phyloP scores from a whole-genome alignment of 2,797 vertebrate species.

The Xenops minutus region DNA sequence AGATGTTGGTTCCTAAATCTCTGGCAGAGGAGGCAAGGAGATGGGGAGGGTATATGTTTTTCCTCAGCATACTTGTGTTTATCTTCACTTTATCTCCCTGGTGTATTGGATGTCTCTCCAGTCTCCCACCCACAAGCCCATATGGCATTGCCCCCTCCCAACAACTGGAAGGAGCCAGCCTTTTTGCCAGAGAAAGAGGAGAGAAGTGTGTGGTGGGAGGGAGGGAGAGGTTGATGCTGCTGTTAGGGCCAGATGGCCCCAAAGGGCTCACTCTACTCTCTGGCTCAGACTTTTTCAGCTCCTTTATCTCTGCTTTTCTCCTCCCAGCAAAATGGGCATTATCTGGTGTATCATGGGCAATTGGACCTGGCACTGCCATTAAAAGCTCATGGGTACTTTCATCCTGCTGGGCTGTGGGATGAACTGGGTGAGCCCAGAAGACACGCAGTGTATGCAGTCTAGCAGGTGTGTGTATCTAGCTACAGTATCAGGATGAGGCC shows the following conservation, averaged over 20 bases:
- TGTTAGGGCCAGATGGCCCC: constrained; percentile 28
- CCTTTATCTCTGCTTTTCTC: neutral
- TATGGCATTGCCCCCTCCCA: neutral
- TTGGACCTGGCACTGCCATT: neutral
- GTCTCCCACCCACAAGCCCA: neutral
- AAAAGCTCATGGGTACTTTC: neutral
- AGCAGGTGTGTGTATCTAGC: neutral
- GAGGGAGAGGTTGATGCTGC: neutral
- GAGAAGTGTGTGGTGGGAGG: neutral
- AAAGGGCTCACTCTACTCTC: neutral
- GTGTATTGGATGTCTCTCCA: neutral
- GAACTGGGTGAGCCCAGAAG: neutral
- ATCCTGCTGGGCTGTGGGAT: neutral
- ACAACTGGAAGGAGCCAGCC: neutral
- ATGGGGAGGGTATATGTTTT: neutral
- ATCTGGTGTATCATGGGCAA: neutral
- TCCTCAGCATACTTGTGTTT: neutral
- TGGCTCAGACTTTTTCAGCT: neutral
- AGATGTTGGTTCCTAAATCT: neutral
- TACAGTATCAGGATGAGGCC: neutral
- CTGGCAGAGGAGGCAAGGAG: neutral
- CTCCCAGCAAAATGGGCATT: neutral
- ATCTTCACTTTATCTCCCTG: neutral
- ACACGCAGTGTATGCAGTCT: neutral
- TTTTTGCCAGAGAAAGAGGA: neutral